Evolutionary conservation across 2,113 vertebrate genomes (phyloP).

Genomic region (Morone chrysops): DNA sequence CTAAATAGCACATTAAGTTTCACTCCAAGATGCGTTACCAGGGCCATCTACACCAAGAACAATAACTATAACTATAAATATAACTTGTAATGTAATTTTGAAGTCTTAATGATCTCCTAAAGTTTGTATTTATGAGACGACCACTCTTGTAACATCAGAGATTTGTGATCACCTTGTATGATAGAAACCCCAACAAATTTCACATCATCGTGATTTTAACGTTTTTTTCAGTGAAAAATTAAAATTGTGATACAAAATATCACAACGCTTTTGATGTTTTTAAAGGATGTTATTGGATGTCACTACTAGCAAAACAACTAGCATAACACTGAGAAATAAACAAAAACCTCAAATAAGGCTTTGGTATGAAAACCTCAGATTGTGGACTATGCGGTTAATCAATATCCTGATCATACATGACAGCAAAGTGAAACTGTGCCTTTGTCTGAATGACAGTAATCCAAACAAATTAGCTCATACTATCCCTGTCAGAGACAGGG

Average conservation of each 20-base stretch:
- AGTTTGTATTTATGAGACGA: no score
- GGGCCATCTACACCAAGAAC: no score
- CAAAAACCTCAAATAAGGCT: not conserved
- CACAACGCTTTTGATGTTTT: no score
- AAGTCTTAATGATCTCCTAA: no score
- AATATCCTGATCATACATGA: conserved; percentile 32
- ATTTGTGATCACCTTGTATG: no score
- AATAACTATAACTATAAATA: no score
- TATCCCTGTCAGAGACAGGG: conserved; percentile 52
- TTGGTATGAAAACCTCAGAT: not conserved
- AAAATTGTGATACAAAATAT: no score
- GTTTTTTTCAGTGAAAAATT: no score
- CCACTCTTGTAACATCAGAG: no score
- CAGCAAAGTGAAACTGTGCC: conserved; percentile 15
- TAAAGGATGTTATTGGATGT: conserved; percentile 11
- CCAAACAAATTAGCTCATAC: conserved; percentile 68
- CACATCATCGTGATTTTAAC: no score
- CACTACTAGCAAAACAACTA: not conserved
- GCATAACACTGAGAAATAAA: not conserved
- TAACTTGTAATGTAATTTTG: no score
- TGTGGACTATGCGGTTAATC: conserved; percentile 7
- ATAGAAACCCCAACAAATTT: no score
- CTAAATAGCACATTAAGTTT: conserved; percentile 64
- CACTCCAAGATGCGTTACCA: conserved; percentile 8
- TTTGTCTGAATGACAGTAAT: conserved; percentile 49